Percentiles rank a stretch among this genome's conserved stretches.
These are phyloP conservation scores for Benthosema pterotum DNA, from an alignment of 2,797 vertebrate genomes.

Conservation along the genomic window DNA sequence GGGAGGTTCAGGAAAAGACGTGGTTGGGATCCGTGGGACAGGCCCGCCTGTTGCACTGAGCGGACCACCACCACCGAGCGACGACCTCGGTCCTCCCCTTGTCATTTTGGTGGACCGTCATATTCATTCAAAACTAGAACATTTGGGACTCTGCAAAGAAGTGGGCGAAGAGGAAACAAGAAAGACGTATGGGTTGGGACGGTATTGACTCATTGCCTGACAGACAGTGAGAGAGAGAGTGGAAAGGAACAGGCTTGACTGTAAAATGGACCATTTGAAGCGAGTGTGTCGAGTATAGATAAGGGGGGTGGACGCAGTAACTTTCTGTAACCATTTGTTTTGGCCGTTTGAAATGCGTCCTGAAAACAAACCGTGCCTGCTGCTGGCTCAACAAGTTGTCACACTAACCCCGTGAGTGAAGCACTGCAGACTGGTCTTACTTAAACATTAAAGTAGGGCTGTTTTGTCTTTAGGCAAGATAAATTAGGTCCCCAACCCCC, in stretches of 20 bases:
- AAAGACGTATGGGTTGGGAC: neutral
- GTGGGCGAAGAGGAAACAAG: neutral
- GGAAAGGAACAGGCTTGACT: neutral
- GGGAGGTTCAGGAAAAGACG: slow-evolving; percentile 85
- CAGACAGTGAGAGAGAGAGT: neutral
- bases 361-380: slow-evolving; percentile 12
- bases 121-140: slow-evolving; percentile 35
- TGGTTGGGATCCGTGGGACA: slow-evolving; percentile 82
- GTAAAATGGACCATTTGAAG: slow-evolving; percentile 28
- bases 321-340: slow-evolving; percentile 44
- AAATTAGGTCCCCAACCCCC: neutral
- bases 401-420: too few species aligned
- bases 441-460: neutral
- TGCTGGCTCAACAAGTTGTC: neutral
- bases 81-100: slow-evolving; percentile 53
- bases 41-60: slow-evolving; percentile 70
- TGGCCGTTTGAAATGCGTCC: slow-evolving; percentile 17
- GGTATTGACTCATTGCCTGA: slow-evolving; percentile 8
- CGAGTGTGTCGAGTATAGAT: slow-evolving; percentile 28
- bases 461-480: neutral
- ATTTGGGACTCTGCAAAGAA: slow-evolving; percentile 26
- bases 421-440: neutral
- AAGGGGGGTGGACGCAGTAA: slow-evolving; percentile 33
- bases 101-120: slow-evolving; percentile 46
- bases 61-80: neutral